A percentile compares a stretch with the other conserved stretches of the same genome.
Evolutionary conservation across 1,140 invertebrate genomes (phyloP).

Genomic region (Augochlora pura): DNA sequence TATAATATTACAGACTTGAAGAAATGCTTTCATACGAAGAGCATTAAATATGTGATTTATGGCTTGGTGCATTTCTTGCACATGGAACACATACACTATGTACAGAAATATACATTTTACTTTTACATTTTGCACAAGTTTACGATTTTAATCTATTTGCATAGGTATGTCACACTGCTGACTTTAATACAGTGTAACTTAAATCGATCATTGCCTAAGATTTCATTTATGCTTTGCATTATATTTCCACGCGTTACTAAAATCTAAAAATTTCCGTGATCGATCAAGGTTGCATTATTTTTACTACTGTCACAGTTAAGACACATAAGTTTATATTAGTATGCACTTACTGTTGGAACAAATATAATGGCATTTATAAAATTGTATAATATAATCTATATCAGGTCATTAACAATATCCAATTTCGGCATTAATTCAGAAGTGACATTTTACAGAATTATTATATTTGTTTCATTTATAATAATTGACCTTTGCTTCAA

Average conservation of each 20-base stretch:
- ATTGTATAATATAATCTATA: not conserved
- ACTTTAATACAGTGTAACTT: conserved; percentile 4
- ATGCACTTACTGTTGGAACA: not conserved
- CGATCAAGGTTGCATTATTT: conserved; percentile 10
- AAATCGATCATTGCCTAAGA: conserved; percentile 11
- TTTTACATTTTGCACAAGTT: conserved; percentile 52
- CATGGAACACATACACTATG: conserved; percentile 23
- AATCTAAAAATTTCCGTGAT: not conserved
- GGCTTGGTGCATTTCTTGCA: conserved; percentile 51
- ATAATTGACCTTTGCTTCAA: not conserved
- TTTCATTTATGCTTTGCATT: not conserved
- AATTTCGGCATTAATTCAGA: not conserved
- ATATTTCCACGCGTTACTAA: not conserved
- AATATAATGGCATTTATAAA: not conserved
- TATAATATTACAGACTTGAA: conserved; percentile 34
- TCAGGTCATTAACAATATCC: too few species aligned
- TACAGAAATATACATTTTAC: not conserved
- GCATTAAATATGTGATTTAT: conserved; percentile 34
- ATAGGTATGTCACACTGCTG: conserved; percentile 6
- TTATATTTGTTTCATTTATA: not conserved
- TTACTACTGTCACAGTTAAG: not conserved
- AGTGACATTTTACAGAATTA: not conserved
- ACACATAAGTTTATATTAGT: conserved; percentile 1
- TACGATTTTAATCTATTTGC: conserved; percentile 15
- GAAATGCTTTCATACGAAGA: conserved; percentile 42